A percentile compares a stretch with the other conserved stretches of the same genome.
These are phyloP conservation scores for Pachyrhynchus sulphureomaculatus DNA, from an alignment of 1,140 invertebrate species.

Conservation along the genomic window DNA sequence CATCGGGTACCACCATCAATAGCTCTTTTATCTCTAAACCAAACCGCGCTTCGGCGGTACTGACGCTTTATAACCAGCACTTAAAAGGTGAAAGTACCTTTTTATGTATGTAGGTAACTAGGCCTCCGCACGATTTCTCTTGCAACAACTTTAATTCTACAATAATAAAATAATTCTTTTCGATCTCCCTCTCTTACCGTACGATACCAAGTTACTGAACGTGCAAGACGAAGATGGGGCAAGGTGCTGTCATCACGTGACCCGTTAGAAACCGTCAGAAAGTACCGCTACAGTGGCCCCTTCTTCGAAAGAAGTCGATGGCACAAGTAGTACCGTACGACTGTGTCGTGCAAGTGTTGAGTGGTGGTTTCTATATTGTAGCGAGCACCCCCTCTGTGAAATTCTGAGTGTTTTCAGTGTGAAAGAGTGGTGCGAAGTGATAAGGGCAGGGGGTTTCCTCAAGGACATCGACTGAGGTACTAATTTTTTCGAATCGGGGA, in stretches of 20 bases:
- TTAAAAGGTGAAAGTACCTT: slow-evolving; percentile 48
- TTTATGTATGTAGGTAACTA: slow-evolving; percentile 49
- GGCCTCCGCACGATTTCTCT: slow-evolving; percentile 44
- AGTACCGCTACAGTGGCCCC: slow-evolving; percentile 25
- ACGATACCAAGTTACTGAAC: not conserved
- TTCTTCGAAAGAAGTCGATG: slow-evolving; percentile 23
- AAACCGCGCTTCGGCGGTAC: not conserved
- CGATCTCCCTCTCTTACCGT: slow-evolving; percentile 38
- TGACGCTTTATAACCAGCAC: not conserved
- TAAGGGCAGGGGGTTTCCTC: slow-evolving; percentile 30
- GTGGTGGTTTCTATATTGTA: slow-evolving; percentile 2
- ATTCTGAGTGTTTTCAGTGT: slow-evolving; percentile 36
- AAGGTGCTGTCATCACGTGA: slow-evolving; percentile 38
- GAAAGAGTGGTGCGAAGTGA: slow-evolving; percentile 18
- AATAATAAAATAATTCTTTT: too few species aligned
- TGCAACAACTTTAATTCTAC: not conserved
- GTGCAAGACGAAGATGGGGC: slow-evolving; percentile 22
- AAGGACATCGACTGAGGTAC: slow-evolving; percentile 11
- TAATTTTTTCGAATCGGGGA: not conserved
- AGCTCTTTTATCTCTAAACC: not conserved
- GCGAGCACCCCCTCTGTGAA: slow-evolving; percentile 42
- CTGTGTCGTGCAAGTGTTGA: slow-evolving; percentile 7
- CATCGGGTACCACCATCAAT: too few species aligned
- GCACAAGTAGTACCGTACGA: slow-evolving; percentile 10
- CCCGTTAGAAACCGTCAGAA: slow-evolving; percentile 27